Base-by-base conservation (phyloP, 1,140 invertebrate species). In the Dreissena rostriformis region DNA sequence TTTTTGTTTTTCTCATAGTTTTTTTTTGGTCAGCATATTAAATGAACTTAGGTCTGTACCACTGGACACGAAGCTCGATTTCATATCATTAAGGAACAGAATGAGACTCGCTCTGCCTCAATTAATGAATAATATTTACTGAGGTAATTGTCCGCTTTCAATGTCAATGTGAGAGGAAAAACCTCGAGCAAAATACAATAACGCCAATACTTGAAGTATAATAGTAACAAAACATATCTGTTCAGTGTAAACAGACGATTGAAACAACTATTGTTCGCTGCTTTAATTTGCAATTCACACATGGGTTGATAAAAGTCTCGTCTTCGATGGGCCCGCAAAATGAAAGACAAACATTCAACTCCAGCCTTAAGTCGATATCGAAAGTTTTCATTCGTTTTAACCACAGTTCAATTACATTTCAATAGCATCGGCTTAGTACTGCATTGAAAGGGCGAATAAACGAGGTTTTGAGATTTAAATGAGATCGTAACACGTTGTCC, bases 401-500 rank as follows among this genome's bases (percentile, higher is more conserved):
- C 53, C 19, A 29, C 26, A 72, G 63, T 82, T 82, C 80, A 82
- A 82, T 82, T 68, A 82, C 63, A 14, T 17, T 75, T 73, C 80
- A 82, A 82, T 82, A 82, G 65, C 72, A 74, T 24, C 65, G 52
- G 49, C 75, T 82, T 65, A 74, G 29, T 49, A n/a, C 28, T 61
- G 49, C 61, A 28, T 19, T 67, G 67, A 66, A 77, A 49, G 28
- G 22, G 70, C 26, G 22, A n/a, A 22, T 74, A 24, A 77, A 77
- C 63, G 15, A 65, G 22, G 24, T 5, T 65, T 61, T 81, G 55
- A 66, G 57, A 57, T 73, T 82, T 82, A 74, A 73, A 73, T 66
- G 57, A 82, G 80, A 53, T 68, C 71, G 80, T 82, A 82, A 82
- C 80, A 82, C 14, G 57, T 82, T 67, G 80, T 82, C 39, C 80